Percentiles rank a stretch among this genome's conserved stretches.
Conservation (phyloP, 2,113 vertebrate species). For the Sorex araneus region DNA sequence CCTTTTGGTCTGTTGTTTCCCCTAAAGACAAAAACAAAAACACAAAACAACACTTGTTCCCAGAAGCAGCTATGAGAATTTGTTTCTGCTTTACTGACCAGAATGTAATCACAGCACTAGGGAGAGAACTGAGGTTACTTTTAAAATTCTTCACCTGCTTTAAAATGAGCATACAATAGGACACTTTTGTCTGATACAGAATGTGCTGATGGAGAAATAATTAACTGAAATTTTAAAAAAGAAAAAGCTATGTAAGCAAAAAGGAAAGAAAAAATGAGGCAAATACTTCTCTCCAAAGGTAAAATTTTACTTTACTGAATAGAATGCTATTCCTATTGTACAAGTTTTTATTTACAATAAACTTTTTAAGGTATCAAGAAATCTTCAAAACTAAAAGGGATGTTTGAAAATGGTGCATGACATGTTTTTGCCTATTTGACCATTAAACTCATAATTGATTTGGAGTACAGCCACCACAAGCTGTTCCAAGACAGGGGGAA, state of each 20-base stretch:
- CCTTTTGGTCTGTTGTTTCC: not conserved
- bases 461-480: conserved; percentile 62
- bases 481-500: conserved; percentile 67
- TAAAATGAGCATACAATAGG: not conserved
- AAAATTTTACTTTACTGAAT: not conserved
- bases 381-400: conserved; percentile 40
- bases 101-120: not conserved
- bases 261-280: not conserved
- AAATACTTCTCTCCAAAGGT: not conserved
- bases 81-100: not conserved
- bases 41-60: not conserved
- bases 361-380: not conserved
- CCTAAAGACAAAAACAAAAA: not conserved
- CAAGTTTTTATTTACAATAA: not conserved
- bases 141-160: not conserved
- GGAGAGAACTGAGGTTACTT: not conserved
- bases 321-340: not conserved
- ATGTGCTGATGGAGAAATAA: not conserved
- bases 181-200: not conserved
- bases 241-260: not conserved
- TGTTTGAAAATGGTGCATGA: conserved; percentile 17
- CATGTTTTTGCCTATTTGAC: conserved; percentile 60
- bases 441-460: conserved; percentile 71
- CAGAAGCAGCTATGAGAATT: not conserved
- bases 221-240: not conserved